Evolutionary conservation across 1,140 invertebrate genomes (phyloP), one percentile per base, ranked within the genome.

Genomic region (Lanistes nyassanus): DNA sequence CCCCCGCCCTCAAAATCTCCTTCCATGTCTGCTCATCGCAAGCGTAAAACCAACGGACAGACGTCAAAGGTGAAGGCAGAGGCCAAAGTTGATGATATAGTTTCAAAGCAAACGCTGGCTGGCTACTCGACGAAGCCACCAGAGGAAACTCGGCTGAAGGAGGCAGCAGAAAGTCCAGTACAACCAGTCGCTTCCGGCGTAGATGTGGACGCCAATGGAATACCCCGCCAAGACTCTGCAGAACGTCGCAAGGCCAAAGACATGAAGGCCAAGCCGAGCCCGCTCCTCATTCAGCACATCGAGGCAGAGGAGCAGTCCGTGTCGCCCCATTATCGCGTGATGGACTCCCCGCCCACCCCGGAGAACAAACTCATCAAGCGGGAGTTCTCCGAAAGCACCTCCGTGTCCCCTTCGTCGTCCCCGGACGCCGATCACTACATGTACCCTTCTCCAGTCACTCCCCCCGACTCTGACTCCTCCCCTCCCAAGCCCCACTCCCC

Each of bases 401-500:
- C 84, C 19, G 85, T 86, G 13, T 85, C 85, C 1, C 83, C 85
- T 3, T 83, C 83, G 4, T 87, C 85, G 0, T 85, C 84, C 9
- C 83, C 84, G 9, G 85, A 88, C 47, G 75, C 82, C 51, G 83
- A 87, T 53, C 69, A 83, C 16, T 85, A 86, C 70, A 80, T 77
- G 26, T 88, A 84, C 75, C 85, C 85, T 19, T 87, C 85, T 2
- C 87, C 86, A 6, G 87, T 87, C 21, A 87, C 87, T 26, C 85
- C 87, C 23, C 86, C 86, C 0, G 87, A 88, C 62, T 87, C 85
- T 0, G 85, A 87, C 65, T 83, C 83, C 5, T 88, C 87, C 6
- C 87, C 87, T 39, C 87, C 87, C 37, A 85, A 87, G 76, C 85
- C 87, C n/a, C 85, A 85, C 60, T 88, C 87, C 7, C 87, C 87